Evolutionary conservation across 37 sponge, comb jelly and placozoan species (phyloP).

Genomic region (Halichondria panicea): DNA sequence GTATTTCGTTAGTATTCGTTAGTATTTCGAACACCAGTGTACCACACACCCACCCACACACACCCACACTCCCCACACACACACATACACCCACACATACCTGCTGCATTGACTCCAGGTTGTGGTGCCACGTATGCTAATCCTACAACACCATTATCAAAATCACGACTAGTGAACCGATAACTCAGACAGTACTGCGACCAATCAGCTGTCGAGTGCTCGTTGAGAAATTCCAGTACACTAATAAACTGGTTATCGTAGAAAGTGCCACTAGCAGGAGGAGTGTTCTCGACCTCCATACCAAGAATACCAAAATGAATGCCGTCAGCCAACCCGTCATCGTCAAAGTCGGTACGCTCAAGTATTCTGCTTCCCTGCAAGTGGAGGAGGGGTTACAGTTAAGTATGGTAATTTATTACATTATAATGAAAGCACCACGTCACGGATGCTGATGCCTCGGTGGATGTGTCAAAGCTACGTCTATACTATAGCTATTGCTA

Average conservation of each 20-base stretch:
- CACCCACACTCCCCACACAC: no score
- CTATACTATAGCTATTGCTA: no score
- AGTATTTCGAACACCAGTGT: no score
- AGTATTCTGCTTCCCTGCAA: slow-evolving; percentile 30
- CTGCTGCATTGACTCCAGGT: not conserved
- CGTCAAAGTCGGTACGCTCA: slow-evolving; percentile 42
- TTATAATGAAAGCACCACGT: no score
- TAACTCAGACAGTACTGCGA: slow-evolving; percentile 74
- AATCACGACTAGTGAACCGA: slow-evolving; percentile 89
- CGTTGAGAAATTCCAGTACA: slow-evolving; percentile 74
- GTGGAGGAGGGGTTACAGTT: no score
- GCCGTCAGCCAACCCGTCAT: not conserved
- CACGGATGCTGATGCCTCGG: no score
- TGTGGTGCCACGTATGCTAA: slow-evolving; percentile 82
- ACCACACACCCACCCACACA: no score
- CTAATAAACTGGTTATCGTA: slow-evolving; percentile 58
- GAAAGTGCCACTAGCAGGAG: not conserved
- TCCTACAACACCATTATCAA: slow-evolving; percentile 89
- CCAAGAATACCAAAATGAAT: slow-evolving; percentile 53
- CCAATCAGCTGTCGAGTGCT: slow-evolving; percentile 55
- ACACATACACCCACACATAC: not conserved
- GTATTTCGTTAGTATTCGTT: no score
- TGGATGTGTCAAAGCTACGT: no score
- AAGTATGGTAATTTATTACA: no score
- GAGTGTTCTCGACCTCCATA: not conserved